Base-by-base conservation (phyloP, 1,140 invertebrate species). In the Drosophila bifasciata region DNA sequence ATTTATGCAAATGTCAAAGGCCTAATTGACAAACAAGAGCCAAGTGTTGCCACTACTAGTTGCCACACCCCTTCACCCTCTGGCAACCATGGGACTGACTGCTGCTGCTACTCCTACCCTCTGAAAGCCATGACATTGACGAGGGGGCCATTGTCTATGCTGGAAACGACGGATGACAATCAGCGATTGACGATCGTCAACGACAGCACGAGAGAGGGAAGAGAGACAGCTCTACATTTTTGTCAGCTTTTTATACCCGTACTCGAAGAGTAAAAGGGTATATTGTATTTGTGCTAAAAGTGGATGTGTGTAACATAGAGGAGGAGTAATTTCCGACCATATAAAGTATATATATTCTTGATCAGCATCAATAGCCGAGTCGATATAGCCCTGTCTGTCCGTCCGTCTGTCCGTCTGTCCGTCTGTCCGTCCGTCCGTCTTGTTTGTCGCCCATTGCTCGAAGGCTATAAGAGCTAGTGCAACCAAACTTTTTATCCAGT, bases 1-100 rank as follows among this genome's bases (percentile, higher is more conserved):
- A 75, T 75, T 75, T 75, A 76, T 76, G 72, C 72, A 75, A 76
- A 76, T 76, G 72, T 76, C 51, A 48, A 75, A 75, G 48, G 72
- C 55, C 70, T 75, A 75, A 75, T 75, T 75, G 72, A 75, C 72
- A 67, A 64, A 76, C 72, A 75, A 76, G 55, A 58, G 53, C 62
- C 62, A 56, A 74, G 72, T 75, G 61, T 64, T 57, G 71, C 51
- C 58, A 21, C 36, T 16, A 13, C 6, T 17, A 25, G 25, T 2
- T n/a, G 21, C 40, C 25, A 9, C 28, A 8, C 19, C 59, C 13
- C 15, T 15, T 8, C 43, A 9, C 9, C 40, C 40, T 15, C 8
- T 36, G 11, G 2, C 19, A 7, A 17, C 17, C 25, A 28, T 1
- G 66, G 16, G 16, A 43, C 19, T 21, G 19, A 21, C 19, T 3